phyloP scores from a whole-genome alignment of 1,140 invertebrate species.

The Druon quercuslanigerum region DNA sequence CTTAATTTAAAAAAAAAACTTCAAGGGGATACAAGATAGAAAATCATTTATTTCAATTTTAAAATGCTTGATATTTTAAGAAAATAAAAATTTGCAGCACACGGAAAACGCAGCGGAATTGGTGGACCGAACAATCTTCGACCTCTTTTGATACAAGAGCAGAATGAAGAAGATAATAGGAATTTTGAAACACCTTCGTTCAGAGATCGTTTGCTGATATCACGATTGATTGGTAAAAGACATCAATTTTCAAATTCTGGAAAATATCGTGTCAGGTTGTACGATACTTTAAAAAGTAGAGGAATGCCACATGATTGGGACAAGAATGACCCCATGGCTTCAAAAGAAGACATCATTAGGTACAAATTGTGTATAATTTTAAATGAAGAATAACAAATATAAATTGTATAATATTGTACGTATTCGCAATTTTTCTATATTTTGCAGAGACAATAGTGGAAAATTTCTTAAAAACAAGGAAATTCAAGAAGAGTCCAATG shows the following conservation, averaged over 20 bases:
- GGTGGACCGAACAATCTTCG: constrained; percentile 11
- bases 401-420: background rate
- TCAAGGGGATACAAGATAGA: too few relatives aligned
- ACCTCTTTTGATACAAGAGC: background rate
- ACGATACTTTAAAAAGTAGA: constrained; percentile 35
- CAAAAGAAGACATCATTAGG: constrained; percentile 3
- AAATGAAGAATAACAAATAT: too few relatives aligned
- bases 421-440: background rate
- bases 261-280: constrained; percentile 47
- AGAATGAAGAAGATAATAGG: constrained; percentile 26
- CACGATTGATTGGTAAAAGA: constrained; percentile 47
- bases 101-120: constrained; percentile 75
- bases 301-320: constrained; percentile 42
- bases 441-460: background rate
- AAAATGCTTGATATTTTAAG: background rate
- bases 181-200: constrained; percentile 23
- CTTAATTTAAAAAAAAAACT: too few relatives aligned
- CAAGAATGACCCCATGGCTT: constrained; percentile 15
- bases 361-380: background rate
- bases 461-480: background rate
- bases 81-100: constrained; percentile 69
- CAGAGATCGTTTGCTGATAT: constrained; percentile 47
- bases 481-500: background rate
- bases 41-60: background rate
- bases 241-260: constrained; percentile 36